Evolutionary conservation across 2,797 vertebrate genomes (phyloP).

Genomic region (Moxostoma hubbsi): DNA sequence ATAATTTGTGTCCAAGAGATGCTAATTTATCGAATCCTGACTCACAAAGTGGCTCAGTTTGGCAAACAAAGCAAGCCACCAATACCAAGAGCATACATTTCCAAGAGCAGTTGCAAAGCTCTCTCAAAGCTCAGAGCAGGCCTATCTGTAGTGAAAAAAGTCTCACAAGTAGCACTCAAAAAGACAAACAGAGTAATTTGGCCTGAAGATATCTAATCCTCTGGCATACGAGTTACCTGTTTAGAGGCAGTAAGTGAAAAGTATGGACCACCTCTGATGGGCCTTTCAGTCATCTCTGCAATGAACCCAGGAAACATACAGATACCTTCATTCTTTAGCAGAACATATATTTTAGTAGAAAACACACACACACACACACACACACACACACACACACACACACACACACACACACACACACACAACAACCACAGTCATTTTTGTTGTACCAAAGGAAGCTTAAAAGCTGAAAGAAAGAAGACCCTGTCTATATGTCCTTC

Average conservation of each 20-base stretch:
- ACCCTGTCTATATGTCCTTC: neutral
- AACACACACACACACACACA: no score
- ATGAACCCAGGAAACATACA: conserved; percentile 31
- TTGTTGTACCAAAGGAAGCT: neutral
- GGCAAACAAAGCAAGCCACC: neutral
- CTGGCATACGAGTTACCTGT: conserved; percentile 46
- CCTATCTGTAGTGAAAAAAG: conserved; percentile 1
- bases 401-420: no score
- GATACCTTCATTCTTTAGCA: conserved; percentile 41
- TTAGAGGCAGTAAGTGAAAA: conserved; percentile 42
- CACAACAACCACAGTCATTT: no score
- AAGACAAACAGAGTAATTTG: conserved; percentile 24
- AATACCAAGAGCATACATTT: neutral
- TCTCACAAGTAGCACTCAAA: neutral
- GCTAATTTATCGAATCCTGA: neutral
- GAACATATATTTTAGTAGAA: neutral
- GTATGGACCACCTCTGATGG: conserved; percentile 12
- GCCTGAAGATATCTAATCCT: conserved; percentile 44
- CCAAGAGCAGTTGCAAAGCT: conserved; percentile 15
- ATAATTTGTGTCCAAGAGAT: neutral
- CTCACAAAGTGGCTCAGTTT: no score
- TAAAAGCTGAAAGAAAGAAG: neutral
- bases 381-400: no score
- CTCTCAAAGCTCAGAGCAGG: conserved; percentile 7
- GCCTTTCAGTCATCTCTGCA: conserved; percentile 8